Conservation (phyloP, 2,113 vertebrate species). For the Aptenodytes forsteri region DNA sequence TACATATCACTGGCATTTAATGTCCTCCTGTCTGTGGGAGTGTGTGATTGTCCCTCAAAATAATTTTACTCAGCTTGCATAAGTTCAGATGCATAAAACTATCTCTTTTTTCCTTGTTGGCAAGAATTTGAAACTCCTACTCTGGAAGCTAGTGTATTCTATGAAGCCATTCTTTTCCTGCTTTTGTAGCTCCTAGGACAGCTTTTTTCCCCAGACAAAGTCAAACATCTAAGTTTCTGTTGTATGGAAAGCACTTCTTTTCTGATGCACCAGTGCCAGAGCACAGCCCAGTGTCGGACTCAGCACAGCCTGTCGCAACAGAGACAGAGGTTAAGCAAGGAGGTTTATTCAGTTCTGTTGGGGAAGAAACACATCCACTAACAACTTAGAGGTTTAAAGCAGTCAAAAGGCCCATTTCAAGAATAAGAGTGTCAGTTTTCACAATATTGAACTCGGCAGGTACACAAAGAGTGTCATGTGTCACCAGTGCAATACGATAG, state of each 20-base stretch:
- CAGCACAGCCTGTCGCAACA: neutral
- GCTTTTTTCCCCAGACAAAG: constrained; percentile 51
- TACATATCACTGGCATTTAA: neutral
- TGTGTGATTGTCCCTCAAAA: neutral
- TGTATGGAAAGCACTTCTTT: constrained; percentile 26
- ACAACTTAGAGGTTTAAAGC: constrained; percentile 46
- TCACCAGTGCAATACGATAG: neutral
- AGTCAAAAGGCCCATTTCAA: constrained; percentile 66
- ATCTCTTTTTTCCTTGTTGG: neutral
- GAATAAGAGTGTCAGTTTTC: constrained; percentile 52
- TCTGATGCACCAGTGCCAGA: constrained; percentile 6
- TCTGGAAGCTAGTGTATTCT: constrained; percentile 11
- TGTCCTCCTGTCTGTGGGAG: neutral
- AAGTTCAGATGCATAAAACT: neutral
- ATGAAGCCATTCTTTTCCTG: constrained; percentile 43
- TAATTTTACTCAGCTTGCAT: neutral
- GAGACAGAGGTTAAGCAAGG: constrained; percentile 66
- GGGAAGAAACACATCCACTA: constrained; percentile 59
- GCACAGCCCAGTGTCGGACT: neutral
- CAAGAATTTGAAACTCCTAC: neutral
- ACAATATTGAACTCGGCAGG: constrained; percentile 66
- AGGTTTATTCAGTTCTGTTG: constrained; percentile 61
- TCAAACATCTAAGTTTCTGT: constrained; percentile 54
- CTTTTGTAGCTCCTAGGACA: constrained; percentile 62
- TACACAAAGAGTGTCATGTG: constrained; percentile 55